These are phyloP conservation scores for Phylloscopus whistleri DNA, from an alignment of 2,113 vertebrate species.

Conservation along the genomic window DNA sequence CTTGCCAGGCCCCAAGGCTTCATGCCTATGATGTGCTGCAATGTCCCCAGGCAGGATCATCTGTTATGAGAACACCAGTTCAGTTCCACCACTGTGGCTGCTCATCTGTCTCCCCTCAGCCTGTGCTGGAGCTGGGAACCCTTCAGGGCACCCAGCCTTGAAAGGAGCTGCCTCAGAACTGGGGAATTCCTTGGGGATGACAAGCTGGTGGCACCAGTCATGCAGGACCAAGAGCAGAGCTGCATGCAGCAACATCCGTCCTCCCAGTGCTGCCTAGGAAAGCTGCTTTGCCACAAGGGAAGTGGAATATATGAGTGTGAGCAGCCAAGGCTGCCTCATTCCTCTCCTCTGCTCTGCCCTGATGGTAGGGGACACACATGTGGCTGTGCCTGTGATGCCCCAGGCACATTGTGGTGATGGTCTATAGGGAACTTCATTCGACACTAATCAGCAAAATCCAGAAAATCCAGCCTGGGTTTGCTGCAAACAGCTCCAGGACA, in stretches of 20 bases:
- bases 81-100: background rate
- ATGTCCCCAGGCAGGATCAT: background rate
- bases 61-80: background rate
- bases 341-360: rapidly evolving
- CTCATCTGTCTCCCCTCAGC: background rate
- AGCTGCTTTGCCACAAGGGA: background rate
- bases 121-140: background rate
- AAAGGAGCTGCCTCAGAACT: rapidly evolving
- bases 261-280: background rate
- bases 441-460: background rate
- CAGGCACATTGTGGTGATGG: background rate
- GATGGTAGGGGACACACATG: background rate
- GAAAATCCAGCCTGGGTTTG: background rate
- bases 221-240: background rate
- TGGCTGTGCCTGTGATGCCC: background rate
- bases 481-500: background rate
- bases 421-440: background rate
- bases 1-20: background rate
- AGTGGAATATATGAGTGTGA: background rate
- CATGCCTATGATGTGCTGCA: background rate
- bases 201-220: background rate
- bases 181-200: background rate
- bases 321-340: background rate
- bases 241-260: background rate
- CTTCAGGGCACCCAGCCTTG: background rate